phyloP scores from a whole-genome alignment of 1,140 invertebrate genomes.

The Condylostylus longicornis region DNA sequence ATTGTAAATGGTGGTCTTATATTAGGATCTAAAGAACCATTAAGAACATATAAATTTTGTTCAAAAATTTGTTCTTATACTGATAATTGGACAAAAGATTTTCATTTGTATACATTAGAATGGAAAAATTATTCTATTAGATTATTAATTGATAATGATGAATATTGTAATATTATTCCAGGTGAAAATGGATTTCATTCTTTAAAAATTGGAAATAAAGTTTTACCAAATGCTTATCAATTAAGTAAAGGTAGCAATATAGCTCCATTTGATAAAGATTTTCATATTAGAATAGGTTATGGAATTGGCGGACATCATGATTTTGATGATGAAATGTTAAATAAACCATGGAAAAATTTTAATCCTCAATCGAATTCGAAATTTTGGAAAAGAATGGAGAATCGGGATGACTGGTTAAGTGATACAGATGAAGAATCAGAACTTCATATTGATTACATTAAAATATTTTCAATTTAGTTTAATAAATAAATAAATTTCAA shows the following conservation, averaged over 20 bases:
- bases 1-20: conserved; percentile 24
- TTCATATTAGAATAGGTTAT: conserved; percentile 23
- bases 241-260: conserved; percentile 35
- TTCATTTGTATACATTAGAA: conserved; percentile 45
- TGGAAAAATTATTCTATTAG: conserved; percentile 42
- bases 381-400: conserved; percentile 10
- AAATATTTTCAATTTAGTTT: conserved; percentile 16
- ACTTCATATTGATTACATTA: conserved; percentile 22
- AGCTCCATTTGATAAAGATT: conserved; percentile 57
- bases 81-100: conserved; percentile 42
- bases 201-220: conserved; percentile 19
- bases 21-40: conserved; percentile 15
- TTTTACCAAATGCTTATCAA: conserved; percentile 24
- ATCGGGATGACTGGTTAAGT: conserved; percentile 14
- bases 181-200: conserved; percentile 21
- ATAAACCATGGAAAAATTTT: conserved; percentile 20
- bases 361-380: conserved; percentile 11
- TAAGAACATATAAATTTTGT: conserved; percentile 18
- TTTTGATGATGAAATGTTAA: conserved; percentile 14
- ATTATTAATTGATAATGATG: conserved; percentile 38
- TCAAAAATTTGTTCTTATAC: conserved; percentile 5
- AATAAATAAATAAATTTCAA: conserved; percentile 4
- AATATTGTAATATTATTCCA: conserved; percentile 35
- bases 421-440: conserved; percentile 35
- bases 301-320: conserved; percentile 24